Evolutionary conservation across 2,113 vertebrate species (phyloP).

Genomic region (Semicossyphus pulcher): DNA sequence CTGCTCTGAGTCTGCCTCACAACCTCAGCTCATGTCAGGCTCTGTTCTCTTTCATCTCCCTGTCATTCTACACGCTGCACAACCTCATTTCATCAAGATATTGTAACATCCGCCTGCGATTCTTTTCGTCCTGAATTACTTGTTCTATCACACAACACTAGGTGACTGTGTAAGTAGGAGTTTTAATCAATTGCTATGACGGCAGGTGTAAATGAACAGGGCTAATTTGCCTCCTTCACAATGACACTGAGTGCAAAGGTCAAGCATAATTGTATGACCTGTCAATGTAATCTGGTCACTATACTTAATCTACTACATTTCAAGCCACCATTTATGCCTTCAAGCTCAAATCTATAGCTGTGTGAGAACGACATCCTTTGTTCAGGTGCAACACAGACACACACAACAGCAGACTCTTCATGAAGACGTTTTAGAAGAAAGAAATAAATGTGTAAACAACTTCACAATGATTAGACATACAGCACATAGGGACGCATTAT

Average conservation of each 20-base stretch:
- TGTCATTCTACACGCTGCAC: conserved; percentile 81
- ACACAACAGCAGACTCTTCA: no score
- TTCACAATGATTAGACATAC: no score
- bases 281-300: neutral
- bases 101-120: neutral
- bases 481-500: no score
- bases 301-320: neutral
- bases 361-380: no score
- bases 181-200: neutral
- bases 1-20: conserved; percentile 45
- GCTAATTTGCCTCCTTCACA: conserved; percentile 2
- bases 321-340: neutral
- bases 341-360: neutral
- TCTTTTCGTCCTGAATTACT: neutral
- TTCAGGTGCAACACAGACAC: no score
- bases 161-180: neutral
- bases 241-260: conserved; percentile 20
- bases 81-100: conserved; percentile 66
- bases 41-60: conserved; percentile 70
- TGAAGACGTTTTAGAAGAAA: no score
- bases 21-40: conserved; percentile 39
- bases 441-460: no score
- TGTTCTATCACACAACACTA: neutral
- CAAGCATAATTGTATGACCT: neutral
- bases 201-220: neutral